Base-by-base conservation (phyloP, 2,888 invertebrate species). In the Cryptops parisi region DNA sequence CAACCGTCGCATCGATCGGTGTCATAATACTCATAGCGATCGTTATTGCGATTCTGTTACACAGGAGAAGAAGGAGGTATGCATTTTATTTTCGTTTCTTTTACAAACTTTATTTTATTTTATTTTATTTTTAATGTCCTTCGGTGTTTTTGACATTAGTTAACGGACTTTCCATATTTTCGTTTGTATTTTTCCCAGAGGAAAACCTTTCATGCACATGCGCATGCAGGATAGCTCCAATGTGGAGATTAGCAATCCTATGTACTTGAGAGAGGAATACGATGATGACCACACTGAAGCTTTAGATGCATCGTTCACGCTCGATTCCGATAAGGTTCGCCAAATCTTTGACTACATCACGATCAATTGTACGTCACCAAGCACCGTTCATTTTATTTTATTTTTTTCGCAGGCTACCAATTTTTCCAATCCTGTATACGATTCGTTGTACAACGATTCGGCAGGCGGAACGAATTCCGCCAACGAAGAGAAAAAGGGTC, bases 391-490 rank as follows among this genome's bases (percentile, higher is more conserved):
- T 21, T 19, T 49, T 39, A 38, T 49, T 19, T 39, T 19, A 22
- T 40, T 33, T 2, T 38, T 41, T 62, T 58, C 65, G 12, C 62
- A 76, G 73, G 76, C 78, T 58, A 81, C 81, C 25, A 84, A 86
- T 70, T 87, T 86, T 73, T 82, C 82, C 21, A 87, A 87, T 71
- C 87, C 87, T 0, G 83, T 87, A 45, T 88, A 88, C 70, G 87
- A 87, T 64, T 83, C 82, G 48, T 80, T 85, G 74, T 86, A 83
- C 69, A 75, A 64, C 52, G 64, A 63, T 39, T 63, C 63, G 9
- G 62, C 62, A 12, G 61, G 61, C 5, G 60, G 67, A 4, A 59
- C 60, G 51, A 50, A 55, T 15, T 57, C 59, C 19, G 61, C 55
- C 50, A 70, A 66, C 54, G 70, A 71, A 58, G 68, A 68, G 51